Evolutionary conservation across 2,113 vertebrate species (phyloP), one percentile per base, ranked within the genome.

Genomic region (Rana temporaria): DNA sequence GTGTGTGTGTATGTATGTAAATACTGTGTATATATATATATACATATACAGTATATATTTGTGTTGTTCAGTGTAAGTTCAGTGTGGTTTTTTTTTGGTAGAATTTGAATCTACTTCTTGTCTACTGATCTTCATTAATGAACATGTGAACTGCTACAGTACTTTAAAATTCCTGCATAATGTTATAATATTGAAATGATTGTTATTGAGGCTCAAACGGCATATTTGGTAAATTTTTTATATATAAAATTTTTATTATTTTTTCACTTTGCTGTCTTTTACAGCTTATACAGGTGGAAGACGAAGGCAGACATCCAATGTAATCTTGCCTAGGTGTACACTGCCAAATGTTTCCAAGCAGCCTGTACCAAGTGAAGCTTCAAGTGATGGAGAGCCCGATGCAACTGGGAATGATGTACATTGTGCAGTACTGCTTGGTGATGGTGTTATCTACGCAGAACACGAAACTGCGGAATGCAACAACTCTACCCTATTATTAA

Each of bases 201-300:
- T n/a, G 19, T 20, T 60, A 22, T 60, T n/a, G 20, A n/a, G 59
- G 19, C 8, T 11, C 8, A 20, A 7, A 18, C 59, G 22, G n/a
- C 3, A 60, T 22, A 60, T 4, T 11, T 1, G 1, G 20, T 42
- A 4, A 34, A 3, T 3, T 34, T 34, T 34, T n/a, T n/a, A n/a
- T 34, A 34, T 3, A 34, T 4, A 34, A 6, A 34, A 6, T 4
- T 4, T 34, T 20, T 52, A 70, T 7, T 70, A 52, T 70, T 5
- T 52, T 69, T 70, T 52, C 42, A 16, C 22, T 14, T n/a, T 78
- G 0, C 66, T 86, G 86, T 53, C 6, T 77, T 17, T 84, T 88
- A 84, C 48, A 62, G 19, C 48, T 20, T 22, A 18, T 78, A 82
- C 83, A 79, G 84, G 59, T 84, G 85, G 4, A 84, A 11, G 82